Base-by-base conservation (phyloP, 2,113 vertebrate species). In the Coracopsis vasa region DNA sequence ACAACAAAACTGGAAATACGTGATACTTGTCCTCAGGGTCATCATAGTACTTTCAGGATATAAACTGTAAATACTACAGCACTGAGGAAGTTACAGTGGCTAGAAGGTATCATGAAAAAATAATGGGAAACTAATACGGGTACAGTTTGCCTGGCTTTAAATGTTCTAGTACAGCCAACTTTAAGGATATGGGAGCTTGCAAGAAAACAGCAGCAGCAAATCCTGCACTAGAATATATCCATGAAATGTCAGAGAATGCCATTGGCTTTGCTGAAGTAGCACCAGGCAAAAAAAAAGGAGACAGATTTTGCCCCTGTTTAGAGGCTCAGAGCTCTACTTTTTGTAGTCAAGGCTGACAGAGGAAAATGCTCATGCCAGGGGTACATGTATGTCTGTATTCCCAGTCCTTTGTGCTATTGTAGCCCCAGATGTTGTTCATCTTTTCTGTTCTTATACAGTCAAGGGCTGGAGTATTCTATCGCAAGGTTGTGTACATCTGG, bases 91-190 rank as follows among this genome's bases (percentile, higher is more conserved):
- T 82, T 95, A 90, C 11, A 16, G 81, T 94, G 64, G 87, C 95
- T 96, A 18, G 94, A 92, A 96, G 92, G 80, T 92, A 70, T 94
- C 82, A 95, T 97, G 94, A 96, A 98, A 97, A 97, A 95, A 77
- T 97, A 94, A 96, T 96, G 82, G 84, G 73, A 95, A 97, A 81
- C 94, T 97, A 94, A 97, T 96, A 94, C 73, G 92, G 86, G 93
- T 94, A 91, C 95, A 90, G 64, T 95, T 97, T 94, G 80, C 71
- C 58, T 94, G 84, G 70, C 60, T 97, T 97, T 96, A 88, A 86
- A 97, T 97, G 75, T 94, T 95, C 80, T 86, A 67, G 50, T 62
- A 65, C 27, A 39, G 61, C 37, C 87, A 90, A 73, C 91, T 94
- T 90, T 88, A 83, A 78, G 78, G 51, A 94, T 96, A 96, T 80